Percentiles rank a stretch among this genome's conserved stretches.
Evolutionary conservation across 2,888 invertebrate genomes (phyloP).

Genomic region (Stenotaenia linearis): DNA sequence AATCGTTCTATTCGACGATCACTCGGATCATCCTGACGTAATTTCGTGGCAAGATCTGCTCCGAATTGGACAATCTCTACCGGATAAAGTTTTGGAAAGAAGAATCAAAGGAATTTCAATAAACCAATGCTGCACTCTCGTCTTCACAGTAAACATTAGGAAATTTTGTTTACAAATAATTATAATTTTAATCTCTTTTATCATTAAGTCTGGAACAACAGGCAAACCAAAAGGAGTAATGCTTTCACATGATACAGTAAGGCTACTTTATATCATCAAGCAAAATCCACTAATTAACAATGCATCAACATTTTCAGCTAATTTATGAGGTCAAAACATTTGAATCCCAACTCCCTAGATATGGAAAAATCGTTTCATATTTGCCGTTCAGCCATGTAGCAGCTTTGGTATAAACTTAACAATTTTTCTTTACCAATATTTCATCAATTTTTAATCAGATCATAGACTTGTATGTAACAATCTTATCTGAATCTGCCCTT

Average conservation of each 20-base stretch:
- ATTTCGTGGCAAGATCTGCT: conserved; percentile 45
- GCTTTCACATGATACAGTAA: not conserved
- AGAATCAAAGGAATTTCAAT: conserved; percentile 40
- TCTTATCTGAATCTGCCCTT: conserved; percentile 61
- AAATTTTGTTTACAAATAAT: too few relatives aligned
- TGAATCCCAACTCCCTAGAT: not conserved
- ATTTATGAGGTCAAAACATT: not conserved
- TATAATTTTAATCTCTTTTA: not conserved
- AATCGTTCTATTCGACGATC: not conserved
- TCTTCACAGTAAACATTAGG: conserved; percentile 42
- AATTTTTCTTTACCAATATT: conserved; percentile 9
- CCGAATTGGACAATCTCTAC: conserved; percentile 40
- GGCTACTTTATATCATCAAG: not conserved
- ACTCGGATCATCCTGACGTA: not conserved
- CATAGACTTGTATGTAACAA: conserved; percentile 67
- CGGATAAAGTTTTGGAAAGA: conserved; percentile 41
- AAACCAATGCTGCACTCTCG: conserved; percentile 46
- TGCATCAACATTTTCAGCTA: not conserved
- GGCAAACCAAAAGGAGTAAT: not conserved
- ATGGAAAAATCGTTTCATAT: not conserved
- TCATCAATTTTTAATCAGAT: conserved; percentile 50
- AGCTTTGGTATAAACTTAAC: not conserved
- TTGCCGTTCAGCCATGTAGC: not conserved
- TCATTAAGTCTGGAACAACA: not conserved
- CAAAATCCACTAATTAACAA: not conserved